Conservation (phyloP, 2,888 invertebrate genomes). For the Melinaea menophilus region DNA sequence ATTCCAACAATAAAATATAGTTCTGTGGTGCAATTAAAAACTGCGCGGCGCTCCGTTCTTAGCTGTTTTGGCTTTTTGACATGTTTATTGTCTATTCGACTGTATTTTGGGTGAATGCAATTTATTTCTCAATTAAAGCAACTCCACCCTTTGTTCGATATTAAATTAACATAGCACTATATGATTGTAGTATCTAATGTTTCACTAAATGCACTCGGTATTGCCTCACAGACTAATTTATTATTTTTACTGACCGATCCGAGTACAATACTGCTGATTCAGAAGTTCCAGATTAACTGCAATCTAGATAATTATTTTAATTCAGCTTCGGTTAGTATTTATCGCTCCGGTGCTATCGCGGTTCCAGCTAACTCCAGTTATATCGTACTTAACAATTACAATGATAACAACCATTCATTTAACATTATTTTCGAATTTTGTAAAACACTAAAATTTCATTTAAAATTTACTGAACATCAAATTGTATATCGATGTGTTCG, state of each 20-base stretch:
- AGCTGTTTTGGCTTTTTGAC: conserved; percentile 11
- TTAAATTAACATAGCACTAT: too few relatives aligned
- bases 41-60: conserved; percentile 31
- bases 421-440: too few relatives aligned
- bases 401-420: conserved; percentile 1
- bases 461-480: too few relatives aligned
- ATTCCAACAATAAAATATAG: conserved; percentile 69
- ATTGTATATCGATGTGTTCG: too few relatives aligned
- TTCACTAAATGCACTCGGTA: too few relatives aligned
- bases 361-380: conserved; percentile 32
- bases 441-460: too few relatives aligned
- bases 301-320: conserved; percentile 71
- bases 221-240: too few relatives aligned
- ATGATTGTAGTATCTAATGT: too few relatives aligned
- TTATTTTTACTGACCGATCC: conserved; percentile 1
- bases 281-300: conserved; percentile 45
- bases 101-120: neutral
- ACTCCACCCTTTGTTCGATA: too few relatives aligned
- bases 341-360: conserved; percentile 36
- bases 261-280: conserved; percentile 35
- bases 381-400: conserved; percentile 12
- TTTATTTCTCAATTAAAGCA: neutral
- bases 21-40: conserved; percentile 71
- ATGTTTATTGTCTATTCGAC: neutral
- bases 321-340: conserved; percentile 47